These are phyloP conservation scores for Zaprionus vittiger DNA, from an alignment of 1,140 invertebrate genomes.

Conservation along the genomic window DNA sequence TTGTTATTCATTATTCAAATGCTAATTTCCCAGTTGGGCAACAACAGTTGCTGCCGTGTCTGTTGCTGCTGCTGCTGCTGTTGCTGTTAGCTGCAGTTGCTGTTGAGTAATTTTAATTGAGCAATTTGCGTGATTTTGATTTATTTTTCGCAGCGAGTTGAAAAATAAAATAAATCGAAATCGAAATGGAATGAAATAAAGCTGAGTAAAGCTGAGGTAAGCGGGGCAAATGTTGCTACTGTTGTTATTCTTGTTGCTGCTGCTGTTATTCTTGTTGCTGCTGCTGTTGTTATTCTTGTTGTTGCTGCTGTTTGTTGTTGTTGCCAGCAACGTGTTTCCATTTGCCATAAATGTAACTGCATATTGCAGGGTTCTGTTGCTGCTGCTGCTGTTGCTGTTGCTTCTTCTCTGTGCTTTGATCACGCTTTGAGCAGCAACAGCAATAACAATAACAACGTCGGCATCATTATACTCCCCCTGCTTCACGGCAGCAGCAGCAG, in stretches of 20 bases:
- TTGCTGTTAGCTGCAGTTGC: background rate
- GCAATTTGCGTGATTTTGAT: slow-evolving; percentile 76
- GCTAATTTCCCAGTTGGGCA: slow-evolving; percentile 69
- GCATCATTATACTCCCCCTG: background rate
- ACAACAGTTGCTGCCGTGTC: slow-evolving; percentile 36
- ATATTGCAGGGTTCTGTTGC: slow-evolving; percentile 14
- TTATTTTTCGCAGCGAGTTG: slow-evolving; percentile 52
- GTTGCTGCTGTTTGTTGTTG: background rate
- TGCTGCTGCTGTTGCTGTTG: background rate
- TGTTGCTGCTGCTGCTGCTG: background rate
- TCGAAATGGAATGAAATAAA: slow-evolving; percentile 6
- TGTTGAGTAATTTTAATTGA: slow-evolving; percentile 75
- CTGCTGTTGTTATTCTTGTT: background rate
- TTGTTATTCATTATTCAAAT: slow-evolving; percentile 71
- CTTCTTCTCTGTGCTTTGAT: slow-evolving; percentile 25
- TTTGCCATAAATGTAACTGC: slow-evolving; percentile 31
- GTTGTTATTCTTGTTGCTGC: too few species aligned
- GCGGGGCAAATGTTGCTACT: background rate
- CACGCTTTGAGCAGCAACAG: slow-evolving; percentile 29
- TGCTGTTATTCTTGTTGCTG: background rate
- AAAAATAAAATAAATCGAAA: slow-evolving; percentile 18
- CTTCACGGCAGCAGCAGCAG: background rate
- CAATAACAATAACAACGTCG: slow-evolving; percentile 16
- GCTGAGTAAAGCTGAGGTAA: slow-evolving; percentile 6
- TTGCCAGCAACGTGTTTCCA: slow-evolving; percentile 2